phyloP scores from a whole-genome alignment of 2,888 invertebrate species.

The Arctia plantaginis region DNA sequence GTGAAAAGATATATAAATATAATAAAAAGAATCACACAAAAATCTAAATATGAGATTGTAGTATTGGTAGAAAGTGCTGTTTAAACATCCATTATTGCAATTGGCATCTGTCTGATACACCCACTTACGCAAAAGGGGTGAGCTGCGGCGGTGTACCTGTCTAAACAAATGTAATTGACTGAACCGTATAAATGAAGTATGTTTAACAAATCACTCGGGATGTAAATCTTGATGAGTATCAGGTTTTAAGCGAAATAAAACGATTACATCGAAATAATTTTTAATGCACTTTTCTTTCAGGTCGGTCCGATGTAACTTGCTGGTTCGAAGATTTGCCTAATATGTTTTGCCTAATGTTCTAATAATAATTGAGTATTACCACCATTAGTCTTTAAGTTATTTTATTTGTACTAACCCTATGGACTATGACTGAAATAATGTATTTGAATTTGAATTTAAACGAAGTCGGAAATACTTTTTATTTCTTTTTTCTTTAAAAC shows the following conservation, averaged over 20 bases:
- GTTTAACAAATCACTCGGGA: constrained; percentile 13
- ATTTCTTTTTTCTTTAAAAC: too few species aligned
- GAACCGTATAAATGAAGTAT: constrained; percentile 14
- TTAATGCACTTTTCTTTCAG: neutral
- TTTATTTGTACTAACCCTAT: too few species aligned
- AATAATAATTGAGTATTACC: too few species aligned
- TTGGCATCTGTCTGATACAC: constrained; percentile 44
- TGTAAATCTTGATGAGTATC: neutral
- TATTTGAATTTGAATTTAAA: too few species aligned
- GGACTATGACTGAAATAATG: too few species aligned
- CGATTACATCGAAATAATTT: neutral
- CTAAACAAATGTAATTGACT: constrained; percentile 42
- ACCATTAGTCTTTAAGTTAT: too few species aligned
- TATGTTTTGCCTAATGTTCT: too few species aligned
- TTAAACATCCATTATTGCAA: constrained; percentile 7
- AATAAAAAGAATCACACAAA: too few species aligned
- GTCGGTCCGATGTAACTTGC: too few species aligned
- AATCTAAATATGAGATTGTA: neutral
- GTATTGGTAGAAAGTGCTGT: neutral
- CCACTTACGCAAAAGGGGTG: constrained; percentile 44
- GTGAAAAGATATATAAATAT: neutral
- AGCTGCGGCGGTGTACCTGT: constrained; percentile 21
- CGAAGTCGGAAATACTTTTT: too few species aligned
- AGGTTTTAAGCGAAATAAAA: neutral
- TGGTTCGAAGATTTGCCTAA: too few species aligned